These are phyloP conservation scores for Manis pentadactyla DNA, from an alignment of 2,797 vertebrate genomes.

Conservation along the genomic window DNA sequence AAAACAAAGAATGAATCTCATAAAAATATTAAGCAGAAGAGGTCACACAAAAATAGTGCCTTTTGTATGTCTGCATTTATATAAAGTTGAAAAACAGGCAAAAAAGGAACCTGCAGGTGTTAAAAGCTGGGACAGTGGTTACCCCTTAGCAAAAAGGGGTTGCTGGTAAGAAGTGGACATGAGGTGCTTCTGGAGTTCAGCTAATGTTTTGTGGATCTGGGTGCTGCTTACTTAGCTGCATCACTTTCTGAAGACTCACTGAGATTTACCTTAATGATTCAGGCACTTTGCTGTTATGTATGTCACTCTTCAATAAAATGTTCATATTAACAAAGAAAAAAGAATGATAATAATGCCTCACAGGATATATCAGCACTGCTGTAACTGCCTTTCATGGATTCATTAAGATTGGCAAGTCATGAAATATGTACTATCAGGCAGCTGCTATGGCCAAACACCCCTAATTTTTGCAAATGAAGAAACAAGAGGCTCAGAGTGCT, in stretches of 20 bases:
- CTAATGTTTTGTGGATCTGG: background rate
- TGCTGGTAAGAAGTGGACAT: background rate
- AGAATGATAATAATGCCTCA: background rate
- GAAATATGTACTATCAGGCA: background rate
- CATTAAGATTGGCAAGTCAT: background rate
- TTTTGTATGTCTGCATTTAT: background rate
- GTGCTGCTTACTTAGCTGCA: background rate
- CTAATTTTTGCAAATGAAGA: background rate
- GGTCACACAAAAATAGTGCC: background rate
- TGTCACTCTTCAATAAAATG: background rate
- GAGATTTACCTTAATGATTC: background rate
- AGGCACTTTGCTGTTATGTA: background rate
- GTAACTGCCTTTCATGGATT: too few relatives aligned
- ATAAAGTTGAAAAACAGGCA: background rate
- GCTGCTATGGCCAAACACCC: background rate
- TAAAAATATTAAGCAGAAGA: slow-evolving; percentile 18
- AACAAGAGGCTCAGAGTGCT: background rate
- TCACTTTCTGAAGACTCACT: background rate
- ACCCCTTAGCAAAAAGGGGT: fast-evolving
- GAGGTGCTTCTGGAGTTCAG: background rate
- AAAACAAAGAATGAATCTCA: background rate
- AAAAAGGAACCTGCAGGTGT: background rate
- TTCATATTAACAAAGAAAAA: background rate
- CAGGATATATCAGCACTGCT: fast-evolving
- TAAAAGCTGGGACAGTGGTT: background rate